Percentiles rank a stretch among this genome's conserved stretches.
These are phyloP conservation scores for Chouioia cunea DNA, from an alignment of 2,888 invertebrate genomes.

Conservation along the genomic window DNA sequence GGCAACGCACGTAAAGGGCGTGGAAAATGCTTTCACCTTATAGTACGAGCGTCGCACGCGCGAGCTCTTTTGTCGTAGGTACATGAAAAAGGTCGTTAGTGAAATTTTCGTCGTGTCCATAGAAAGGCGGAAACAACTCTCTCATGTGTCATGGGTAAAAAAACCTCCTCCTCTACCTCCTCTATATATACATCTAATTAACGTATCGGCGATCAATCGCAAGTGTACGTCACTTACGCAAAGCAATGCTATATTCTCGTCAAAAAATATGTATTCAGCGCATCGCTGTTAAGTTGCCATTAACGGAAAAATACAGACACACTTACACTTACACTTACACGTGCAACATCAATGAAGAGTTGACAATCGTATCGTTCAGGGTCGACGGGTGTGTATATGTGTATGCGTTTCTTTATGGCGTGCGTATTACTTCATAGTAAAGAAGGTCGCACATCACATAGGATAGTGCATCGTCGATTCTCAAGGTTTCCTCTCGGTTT, in stretches of 20 bases:
- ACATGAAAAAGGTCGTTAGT: background rate
- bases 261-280: background rate
- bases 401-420: slow-evolving; percentile 29
- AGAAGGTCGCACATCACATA: slow-evolving; percentile 24
- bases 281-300: slow-evolving; percentile 17
- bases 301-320: slow-evolving; percentile 12
- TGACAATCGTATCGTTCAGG: slow-evolving; percentile 37
- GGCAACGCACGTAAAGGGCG: background rate
- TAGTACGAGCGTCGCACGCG: background rate
- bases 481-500: no score
- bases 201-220: no score
- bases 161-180: no score
- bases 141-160: no score
- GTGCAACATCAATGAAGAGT: slow-evolving; percentile 10
- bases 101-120: slow-evolving; percentile 53
- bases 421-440: slow-evolving; percentile 43
- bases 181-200: no score
- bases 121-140: slow-evolving; percentile 57
- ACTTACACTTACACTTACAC: slow-evolving; percentile 11
- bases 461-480: slow-evolving; percentile 8
- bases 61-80: slow-evolving; percentile 3
- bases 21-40: slow-evolving; percentile 10
- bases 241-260: background rate
- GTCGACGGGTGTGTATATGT: slow-evolving; percentile 32
- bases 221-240: no score